Percentiles rank a stretch among this genome's conserved stretches.
These are phyloP conservation scores for Isotomurus palustris DNA, from an alignment of 2,888 invertebrate species.

Conservation along the genomic window DNA sequence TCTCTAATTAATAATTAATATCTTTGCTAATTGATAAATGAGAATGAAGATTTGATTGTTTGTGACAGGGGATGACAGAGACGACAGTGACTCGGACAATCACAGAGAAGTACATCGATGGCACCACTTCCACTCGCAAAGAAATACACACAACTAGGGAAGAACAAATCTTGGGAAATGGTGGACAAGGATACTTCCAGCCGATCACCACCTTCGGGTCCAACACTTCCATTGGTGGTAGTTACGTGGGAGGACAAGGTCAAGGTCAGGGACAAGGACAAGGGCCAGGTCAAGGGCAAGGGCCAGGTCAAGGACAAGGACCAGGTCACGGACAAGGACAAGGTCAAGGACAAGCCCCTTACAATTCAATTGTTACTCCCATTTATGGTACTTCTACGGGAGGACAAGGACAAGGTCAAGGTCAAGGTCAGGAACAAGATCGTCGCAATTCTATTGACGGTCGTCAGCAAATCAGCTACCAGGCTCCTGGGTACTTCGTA, in stretches of 20 bases:
- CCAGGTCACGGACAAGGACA: background rate
- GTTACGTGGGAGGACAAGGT: background rate
- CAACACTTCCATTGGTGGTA: background rate
- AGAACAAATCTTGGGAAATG: constrained; percentile 7
- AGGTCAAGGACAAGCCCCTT: background rate
- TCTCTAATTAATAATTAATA: background rate
- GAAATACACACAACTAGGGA: constrained; percentile 9
- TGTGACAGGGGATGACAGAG: constrained; percentile 7
- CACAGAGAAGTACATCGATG: constrained; percentile 11
- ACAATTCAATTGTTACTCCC: too few species aligned
- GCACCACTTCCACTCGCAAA: constrained; percentile 1
- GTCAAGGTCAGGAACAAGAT: too few species aligned
- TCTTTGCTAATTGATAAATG: background rate
- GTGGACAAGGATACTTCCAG: too few species aligned
- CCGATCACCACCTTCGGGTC: too few species aligned
- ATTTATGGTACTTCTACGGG: background rate
- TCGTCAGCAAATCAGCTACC: too few species aligned
- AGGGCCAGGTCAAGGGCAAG: background rate
- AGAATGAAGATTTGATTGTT: background rate
- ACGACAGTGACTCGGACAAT: constrained; percentile 13
- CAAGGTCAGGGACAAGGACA: background rate
- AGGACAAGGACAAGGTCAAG: background rate
- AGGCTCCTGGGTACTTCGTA: background rate
- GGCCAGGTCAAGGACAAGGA: background rate
- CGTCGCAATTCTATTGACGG: too few species aligned